Conservation (phyloP, 2,797 vertebrate species). For the Hippopotamyrus pictus region DNA sequence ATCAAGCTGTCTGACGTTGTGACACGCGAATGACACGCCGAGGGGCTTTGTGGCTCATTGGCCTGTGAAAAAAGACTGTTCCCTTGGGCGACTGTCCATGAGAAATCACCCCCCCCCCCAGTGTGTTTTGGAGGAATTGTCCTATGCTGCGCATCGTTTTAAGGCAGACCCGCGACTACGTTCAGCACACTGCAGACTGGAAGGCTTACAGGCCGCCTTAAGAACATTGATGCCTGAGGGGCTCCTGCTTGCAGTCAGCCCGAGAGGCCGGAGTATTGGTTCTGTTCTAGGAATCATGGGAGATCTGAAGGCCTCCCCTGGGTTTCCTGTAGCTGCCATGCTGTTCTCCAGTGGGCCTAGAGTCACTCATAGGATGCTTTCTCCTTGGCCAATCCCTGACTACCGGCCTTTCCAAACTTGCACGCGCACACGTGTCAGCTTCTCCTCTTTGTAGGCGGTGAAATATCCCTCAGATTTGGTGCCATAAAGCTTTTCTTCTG, state of each 20-base stretch:
- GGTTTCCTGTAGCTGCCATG: constrained; percentile 18
- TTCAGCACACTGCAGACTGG: not conserved
- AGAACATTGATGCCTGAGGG: not conserved
- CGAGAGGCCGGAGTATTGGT: constrained; percentile 40
- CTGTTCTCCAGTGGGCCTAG: constrained; percentile 7
- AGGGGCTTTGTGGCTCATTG: not conserved
- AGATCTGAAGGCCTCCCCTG: constrained; percentile 12
- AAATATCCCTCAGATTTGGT: not conserved
- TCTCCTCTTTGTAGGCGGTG: constrained; percentile 22
- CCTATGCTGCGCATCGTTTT: not conserved
- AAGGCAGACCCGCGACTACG: not conserved
- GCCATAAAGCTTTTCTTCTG: not conserved
- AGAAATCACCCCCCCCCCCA: not conserved
- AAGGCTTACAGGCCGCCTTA: not conserved
- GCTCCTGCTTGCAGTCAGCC: not conserved
- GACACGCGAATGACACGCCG: not conserved
- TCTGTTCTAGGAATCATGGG: constrained; percentile 69
- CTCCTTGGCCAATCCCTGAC: not conserved
- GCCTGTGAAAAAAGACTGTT: not conserved
- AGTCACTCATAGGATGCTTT: not conserved
- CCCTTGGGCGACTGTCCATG: not conserved
- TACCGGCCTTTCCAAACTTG: not conserved
- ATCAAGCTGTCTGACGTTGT: not conserved
- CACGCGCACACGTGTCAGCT: constrained; percentile 22
- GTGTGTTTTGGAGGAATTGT: not conserved